These are phyloP conservation scores for Drosophila bocqueti DNA, from an alignment of 1,140 invertebrate species.

Conservation along the genomic window DNA sequence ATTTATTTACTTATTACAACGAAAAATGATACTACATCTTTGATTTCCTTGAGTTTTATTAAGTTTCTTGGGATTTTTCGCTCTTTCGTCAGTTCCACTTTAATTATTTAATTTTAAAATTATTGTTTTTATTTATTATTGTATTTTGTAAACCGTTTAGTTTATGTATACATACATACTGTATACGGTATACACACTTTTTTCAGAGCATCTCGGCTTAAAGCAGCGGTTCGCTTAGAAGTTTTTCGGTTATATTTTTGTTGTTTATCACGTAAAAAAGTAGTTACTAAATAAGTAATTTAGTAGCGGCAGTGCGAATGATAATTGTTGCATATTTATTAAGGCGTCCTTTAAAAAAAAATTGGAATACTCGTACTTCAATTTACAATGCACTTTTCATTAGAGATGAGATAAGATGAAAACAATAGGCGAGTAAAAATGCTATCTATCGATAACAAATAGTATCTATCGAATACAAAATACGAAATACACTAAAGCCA, in stretches of 20 bases:
- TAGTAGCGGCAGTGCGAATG: not conserved
- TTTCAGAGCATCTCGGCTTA: conserved; percentile 3
- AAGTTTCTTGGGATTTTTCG: not conserved
- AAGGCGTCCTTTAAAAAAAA: not conserved
- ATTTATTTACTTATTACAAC: not conserved
- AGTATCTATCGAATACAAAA: too few species aligned
- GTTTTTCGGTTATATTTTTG: not conserved
- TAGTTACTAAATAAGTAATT: not conserved
- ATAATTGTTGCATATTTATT: not conserved
- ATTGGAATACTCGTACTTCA: not conserved
- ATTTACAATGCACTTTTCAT: conserved; percentile 4
- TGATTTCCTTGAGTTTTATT: not conserved
- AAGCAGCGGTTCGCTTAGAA: not conserved
- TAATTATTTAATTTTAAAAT: not conserved
- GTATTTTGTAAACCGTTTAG: not conserved
- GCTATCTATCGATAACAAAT: conserved; percentile 3
- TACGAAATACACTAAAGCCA: too few species aligned
- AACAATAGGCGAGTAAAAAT: not conserved
- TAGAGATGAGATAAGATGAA: not conserved
- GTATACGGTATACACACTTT: conserved; percentile 12
- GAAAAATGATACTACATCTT: not conserved
- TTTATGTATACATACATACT: conserved; percentile 6
- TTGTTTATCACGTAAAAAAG: not conserved
- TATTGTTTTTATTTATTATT: not conserved
- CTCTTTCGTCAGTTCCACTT: too few species aligned